phyloP scores from a whole-genome alignment of 2,113 vertebrate genomes.

The Notarius quadriscutis region DNA sequence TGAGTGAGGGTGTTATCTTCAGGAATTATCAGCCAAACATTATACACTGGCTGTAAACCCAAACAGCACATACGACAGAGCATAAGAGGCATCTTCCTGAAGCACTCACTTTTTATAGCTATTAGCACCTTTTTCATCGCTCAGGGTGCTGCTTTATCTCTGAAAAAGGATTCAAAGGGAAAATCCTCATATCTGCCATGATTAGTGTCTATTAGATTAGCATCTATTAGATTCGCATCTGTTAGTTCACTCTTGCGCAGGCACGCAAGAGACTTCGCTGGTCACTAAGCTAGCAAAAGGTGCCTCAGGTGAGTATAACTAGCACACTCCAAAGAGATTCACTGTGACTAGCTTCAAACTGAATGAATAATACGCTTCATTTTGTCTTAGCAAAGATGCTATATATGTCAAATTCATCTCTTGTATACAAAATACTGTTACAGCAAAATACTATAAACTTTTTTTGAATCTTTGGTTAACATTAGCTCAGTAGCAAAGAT shows the following conservation, averaged over 20 bases:
- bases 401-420: background rate
- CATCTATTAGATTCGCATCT: background rate
- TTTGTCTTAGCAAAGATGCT: background rate
- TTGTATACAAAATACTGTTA: background rate
- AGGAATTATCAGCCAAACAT: background rate
- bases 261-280: slow-evolving; percentile 57
- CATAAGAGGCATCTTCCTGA: background rate
- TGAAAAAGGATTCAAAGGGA: slow-evolving; percentile 49
- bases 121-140: background rate
- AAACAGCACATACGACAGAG: background rate
- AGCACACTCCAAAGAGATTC: slow-evolving; percentile 72
- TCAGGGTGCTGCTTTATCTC: background rate
- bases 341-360: slow-evolving; percentile 60
- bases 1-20: too few species aligned
- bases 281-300: slow-evolving; percentile 62
- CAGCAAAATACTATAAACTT: background rate
- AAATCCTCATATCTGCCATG: slow-evolving; percentile 42
- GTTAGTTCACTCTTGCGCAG: slow-evolving; percentile 6
- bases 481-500: background rate
- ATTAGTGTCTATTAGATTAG: slow-evolving; percentile 50
- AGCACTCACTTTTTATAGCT: background rate
- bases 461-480: background rate
- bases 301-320: slow-evolving; percentile 71
- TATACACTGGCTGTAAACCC: background rate
- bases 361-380: background rate